These are phyloP conservation scores for Trachelus stipa DNA, from an alignment of 2,888 invertebrate genomes.

Conservation along the genomic window DNA sequence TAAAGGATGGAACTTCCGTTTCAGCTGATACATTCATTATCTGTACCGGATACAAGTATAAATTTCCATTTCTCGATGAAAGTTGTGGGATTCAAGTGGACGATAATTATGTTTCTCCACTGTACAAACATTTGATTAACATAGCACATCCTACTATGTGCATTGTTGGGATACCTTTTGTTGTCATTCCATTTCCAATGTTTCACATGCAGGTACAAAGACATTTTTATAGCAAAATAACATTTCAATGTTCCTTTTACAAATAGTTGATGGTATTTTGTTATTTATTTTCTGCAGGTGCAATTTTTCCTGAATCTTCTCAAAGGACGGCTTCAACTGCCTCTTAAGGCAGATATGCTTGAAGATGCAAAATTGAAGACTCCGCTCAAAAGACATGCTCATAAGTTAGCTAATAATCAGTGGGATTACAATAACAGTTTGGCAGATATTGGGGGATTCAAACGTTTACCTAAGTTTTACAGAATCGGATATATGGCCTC, in stretches of 20 bases:
- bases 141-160: constrained; percentile 80
- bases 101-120: constrained; percentile 75
- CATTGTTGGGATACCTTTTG: constrained; percentile 79
- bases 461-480: constrained; percentile 58
- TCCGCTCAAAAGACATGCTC: constrained; percentile 60
- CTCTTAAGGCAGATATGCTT: constrained; percentile 75
- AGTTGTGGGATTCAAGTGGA: constrained; percentile 73
- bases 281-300: constrained; percentile 65
- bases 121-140: constrained; percentile 83
- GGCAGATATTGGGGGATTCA: constrained; percentile 59
- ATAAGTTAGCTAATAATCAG: constrained; percentile 62
- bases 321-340: constrained; percentile 72
- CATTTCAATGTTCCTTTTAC: neutral
- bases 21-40: constrained; percentile 76
- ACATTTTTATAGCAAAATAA: constrained; percentile 1
- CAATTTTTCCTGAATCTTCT: constrained; percentile 74
- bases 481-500: constrained; percentile 44
- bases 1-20: constrained; percentile 73
- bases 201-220: constrained; percentile 77
- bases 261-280: neutral
- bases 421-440: constrained; percentile 67
- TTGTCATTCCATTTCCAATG: constrained; percentile 76
- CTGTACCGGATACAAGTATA: constrained; percentile 82
- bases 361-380: constrained; percentile 70
- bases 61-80: constrained; percentile 77